phyloP scores from a whole-genome alignment of 1,140 invertebrate species.

The Caerostris extrusa region DNA sequence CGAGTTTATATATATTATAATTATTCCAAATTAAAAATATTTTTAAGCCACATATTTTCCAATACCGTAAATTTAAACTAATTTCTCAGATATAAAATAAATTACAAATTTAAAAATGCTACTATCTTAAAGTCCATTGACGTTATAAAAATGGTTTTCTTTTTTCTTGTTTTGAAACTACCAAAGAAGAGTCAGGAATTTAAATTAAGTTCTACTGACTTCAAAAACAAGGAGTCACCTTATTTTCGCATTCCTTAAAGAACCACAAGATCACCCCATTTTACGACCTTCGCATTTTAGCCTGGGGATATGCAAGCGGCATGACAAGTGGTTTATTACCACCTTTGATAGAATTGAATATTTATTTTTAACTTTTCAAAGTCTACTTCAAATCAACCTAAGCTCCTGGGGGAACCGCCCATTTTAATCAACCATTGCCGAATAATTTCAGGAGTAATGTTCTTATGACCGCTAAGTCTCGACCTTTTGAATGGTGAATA shows the following conservation, averaged over 20 bases:
- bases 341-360: conserved; percentile 4
- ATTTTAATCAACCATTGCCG: conserved; percentile 26
- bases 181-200: too few relatives aligned
- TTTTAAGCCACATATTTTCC: too few relatives aligned
- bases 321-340: not conserved
- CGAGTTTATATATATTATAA: too few relatives aligned
- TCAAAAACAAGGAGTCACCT: not conserved
- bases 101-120: too few relatives aligned
- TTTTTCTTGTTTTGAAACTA: too few relatives aligned
- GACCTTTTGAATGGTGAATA: conserved; percentile 38
- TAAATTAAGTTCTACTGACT: not conserved
- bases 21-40: too few relatives aligned
- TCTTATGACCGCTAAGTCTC: conserved; percentile 60
- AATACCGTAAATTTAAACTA: too few relatives aligned
- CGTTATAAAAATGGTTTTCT: too few relatives aligned
- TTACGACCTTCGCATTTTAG: conserved; percentile 4
- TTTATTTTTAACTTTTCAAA: not conserved
- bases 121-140: too few relatives aligned
- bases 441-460: conserved; percentile 56
- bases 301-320: not conserved
- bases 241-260: not conserved
- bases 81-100: too few relatives aligned
- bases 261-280: conserved; percentile 18
- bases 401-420: conserved; percentile 40
- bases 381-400: conserved; percentile 5